Evolutionary conservation across 1,140 invertebrate genomes (phyloP), one percentile per base, ranked within the genome.

Genomic region (Lasaia peninsularis): DNA sequence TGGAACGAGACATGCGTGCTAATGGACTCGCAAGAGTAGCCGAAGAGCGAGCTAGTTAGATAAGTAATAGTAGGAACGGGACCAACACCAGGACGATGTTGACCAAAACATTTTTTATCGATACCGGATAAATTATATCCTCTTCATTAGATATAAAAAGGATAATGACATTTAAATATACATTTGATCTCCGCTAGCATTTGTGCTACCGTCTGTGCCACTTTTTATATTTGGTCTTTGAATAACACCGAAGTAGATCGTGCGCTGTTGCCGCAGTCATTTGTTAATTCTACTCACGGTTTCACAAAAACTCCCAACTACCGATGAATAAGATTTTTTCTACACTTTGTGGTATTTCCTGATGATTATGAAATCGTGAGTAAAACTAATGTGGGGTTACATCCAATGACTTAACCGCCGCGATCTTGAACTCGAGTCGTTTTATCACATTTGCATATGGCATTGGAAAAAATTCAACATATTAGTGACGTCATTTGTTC

Each of bases 311-410:
- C 40, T n/a, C 9, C 16, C 20, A 48, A 48, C 40, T 48, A 20
- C 40, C 18, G 18, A 48, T 48, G 40, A 48, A 48, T 48, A 48
- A 18, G 16, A 20, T 48, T 48, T 44, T 48, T 48, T 48, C 40
- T 48, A 48, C 20, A 37, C 35, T 58, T 58, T 57, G 44, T 55
- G 28, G 35, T 56, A 52, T 67, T 73, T 73, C 61, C 70, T 69
- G 56, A 61, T 74, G 64, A 71, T 69, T 65, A 58, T 62, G 49
- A 60, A 62, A 14, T 74, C 71, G 71, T 74, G 71, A 74, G 51
- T 49, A 31, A 52, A 63, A 52, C 37, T 55, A 51, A 53, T 48
- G 49, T 52, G 49, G 44, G 51, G n/a, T 54, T 35, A 56, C 49
- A 32, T 44, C 51, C 37, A 55, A 61, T 62, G 58, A 61, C 35